Evolutionary conservation across 2,113 vertebrate genomes (phyloP).

Genomic region (Tachysurus vachellii): DNA sequence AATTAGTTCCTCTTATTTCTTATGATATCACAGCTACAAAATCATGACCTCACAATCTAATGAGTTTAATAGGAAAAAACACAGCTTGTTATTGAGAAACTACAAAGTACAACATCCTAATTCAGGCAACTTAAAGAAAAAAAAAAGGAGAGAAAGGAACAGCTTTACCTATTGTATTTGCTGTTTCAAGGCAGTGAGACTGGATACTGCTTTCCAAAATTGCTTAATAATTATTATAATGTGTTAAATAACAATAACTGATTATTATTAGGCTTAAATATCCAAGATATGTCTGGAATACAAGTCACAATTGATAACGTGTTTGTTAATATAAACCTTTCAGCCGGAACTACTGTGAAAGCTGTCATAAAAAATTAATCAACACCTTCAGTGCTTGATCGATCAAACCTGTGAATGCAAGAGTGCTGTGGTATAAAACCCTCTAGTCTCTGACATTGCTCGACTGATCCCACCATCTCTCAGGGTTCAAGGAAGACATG

Average conservation of each 20-base stretch:
- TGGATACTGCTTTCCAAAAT: no score
- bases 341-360: not conserved
- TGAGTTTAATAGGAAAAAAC: not conserved
- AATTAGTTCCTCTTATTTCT: not conserved
- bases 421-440: no score
- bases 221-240: not conserved
- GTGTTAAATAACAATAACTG: not conserved
- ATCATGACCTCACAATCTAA: not conserved
- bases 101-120: not conserved
- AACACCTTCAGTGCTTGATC: not conserved
- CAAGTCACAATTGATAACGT: not conserved
- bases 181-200: no score
- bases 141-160: no score
- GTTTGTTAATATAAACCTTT: not conserved
- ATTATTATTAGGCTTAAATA: not conserved
- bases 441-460: no score
- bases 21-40: not conserved
- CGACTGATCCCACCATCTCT: no score
- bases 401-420: not conserved
- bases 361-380: not conserved
- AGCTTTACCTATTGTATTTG: no score
- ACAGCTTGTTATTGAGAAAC: not conserved
- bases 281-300: not conserved
- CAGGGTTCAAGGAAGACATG: no score
- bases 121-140: not conserved